phyloP scores from a whole-genome alignment of 1,140 invertebrate genomes.

The Lanistes nyassanus region DNA sequence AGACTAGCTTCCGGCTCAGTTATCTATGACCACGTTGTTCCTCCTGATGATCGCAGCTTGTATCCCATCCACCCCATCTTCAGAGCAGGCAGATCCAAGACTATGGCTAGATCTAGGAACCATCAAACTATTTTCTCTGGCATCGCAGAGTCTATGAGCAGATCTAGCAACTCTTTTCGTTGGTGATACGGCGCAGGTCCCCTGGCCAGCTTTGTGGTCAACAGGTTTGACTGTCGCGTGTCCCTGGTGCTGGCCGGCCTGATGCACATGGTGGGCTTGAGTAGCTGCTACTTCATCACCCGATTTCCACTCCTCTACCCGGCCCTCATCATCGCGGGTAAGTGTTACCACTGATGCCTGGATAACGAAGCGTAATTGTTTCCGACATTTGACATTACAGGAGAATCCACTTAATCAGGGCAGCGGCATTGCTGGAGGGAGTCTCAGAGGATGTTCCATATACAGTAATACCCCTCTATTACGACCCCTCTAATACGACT shows the following conservation, averaged over 20 bases:
- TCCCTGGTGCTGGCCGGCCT: slow-evolving; percentile 21
- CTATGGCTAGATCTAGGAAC: too few relatives aligned
- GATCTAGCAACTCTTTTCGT: too few relatives aligned
- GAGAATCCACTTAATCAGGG: not conserved
- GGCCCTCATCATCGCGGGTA: slow-evolving; percentile 14
- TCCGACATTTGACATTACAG: too few relatives aligned
- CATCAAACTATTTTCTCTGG: too few relatives aligned
- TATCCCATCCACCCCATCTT: not conserved
- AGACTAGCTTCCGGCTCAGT: not conserved
- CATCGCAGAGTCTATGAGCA: too few relatives aligned
- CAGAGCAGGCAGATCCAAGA: too few relatives aligned
- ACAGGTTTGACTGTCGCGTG: slow-evolving; percentile 6
- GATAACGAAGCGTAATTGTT: too few relatives aligned
- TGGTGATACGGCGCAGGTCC: slow-evolving; percentile 14
- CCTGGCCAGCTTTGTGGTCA: slow-evolving; percentile 22
- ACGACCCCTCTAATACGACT: not conserved
- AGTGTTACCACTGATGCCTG: not conserved
- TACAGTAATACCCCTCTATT: not conserved
- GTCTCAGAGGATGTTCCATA: not conserved
- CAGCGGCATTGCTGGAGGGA: not conserved
- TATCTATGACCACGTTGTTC: not conserved
- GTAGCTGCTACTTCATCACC: slow-evolving; percentile 23
- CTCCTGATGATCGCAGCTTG: not conserved
- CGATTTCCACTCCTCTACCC: slow-evolving; percentile 12
- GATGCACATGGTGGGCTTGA: slow-evolving; percentile 2